A percentile compares a stretch with the other conserved stretches of the same genome.
These are phyloP conservation scores for Muscina levida DNA, from an alignment of 2,888 invertebrate species.

Conservation along the genomic window DNA sequence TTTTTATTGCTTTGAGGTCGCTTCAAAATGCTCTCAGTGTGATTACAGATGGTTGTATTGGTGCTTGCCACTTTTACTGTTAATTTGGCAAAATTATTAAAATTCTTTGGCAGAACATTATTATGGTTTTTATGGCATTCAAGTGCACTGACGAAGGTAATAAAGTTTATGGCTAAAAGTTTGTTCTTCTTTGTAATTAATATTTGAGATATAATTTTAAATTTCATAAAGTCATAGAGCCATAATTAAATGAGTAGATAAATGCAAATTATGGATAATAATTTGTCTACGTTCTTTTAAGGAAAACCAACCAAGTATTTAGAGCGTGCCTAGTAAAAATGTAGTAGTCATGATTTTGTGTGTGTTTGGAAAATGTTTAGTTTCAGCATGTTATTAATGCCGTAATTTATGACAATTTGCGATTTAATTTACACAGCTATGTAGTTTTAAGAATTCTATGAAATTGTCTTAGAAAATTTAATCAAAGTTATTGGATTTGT, in stretches of 20 bases:
- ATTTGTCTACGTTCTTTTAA: not conserved
- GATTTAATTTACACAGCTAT: too few species aligned
- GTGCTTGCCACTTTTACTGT: constrained; percentile 13
- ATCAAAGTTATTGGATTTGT: too few species aligned
- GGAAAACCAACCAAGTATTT: not conserved
- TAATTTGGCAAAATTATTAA: constrained; percentile 50
- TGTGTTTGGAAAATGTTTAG: too few species aligned
- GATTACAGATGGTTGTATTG: not conserved
- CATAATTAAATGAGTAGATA: not conserved
- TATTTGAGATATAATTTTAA: constrained; percentile 30
- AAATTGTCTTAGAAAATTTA: too few species aligned
- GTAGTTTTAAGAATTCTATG: too few species aligned
- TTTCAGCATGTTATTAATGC: too few species aligned
- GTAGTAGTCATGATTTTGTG: too few species aligned
- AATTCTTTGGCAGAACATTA: constrained; percentile 34
- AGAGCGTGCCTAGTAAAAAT: not conserved
- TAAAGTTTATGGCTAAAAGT: constrained; percentile 37
- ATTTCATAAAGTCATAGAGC: not conserved
- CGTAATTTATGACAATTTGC: too few species aligned
- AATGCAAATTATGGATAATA: not conserved
- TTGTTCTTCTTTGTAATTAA: constrained; percentile 44
- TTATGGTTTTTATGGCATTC: constrained; percentile 40
- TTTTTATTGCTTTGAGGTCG: constrained; percentile 55
- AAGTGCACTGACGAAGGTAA: constrained; percentile 31
- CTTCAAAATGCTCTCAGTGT: constrained; percentile 14